These are phyloP conservation scores for Drymodes brunneopygia DNA, from an alignment of 2,113 vertebrate genomes.

Conservation along the genomic window DNA sequence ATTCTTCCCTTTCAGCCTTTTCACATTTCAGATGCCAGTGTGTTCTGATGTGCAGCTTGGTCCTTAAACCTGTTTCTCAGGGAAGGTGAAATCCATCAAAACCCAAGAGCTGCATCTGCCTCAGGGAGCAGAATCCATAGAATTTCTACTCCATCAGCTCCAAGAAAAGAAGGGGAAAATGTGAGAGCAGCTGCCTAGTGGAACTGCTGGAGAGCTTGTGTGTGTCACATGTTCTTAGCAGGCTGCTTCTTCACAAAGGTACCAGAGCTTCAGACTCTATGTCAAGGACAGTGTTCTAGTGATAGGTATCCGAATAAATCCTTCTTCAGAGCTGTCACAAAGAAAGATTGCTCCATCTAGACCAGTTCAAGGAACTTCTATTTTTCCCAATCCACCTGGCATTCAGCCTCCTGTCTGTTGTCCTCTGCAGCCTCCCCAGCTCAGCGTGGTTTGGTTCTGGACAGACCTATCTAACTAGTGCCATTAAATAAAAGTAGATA, in stretches of 20 bases:
- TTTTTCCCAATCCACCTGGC: neutral
- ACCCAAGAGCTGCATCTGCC: neutral
- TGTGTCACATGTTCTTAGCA: neutral
- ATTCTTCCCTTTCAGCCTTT: neutral
- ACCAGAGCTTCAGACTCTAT: neutral
- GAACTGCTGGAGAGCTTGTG: neutral
- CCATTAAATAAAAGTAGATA: neutral
- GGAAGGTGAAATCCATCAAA: neutral
- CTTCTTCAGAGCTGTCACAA: neutral
- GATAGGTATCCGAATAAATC: neutral
- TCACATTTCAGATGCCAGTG: rapidly evolving
- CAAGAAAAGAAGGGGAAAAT: neutral
- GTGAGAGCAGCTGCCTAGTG: neutral
- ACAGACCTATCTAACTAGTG: neutral
- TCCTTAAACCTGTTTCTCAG: neutral
- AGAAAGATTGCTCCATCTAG: neutral
- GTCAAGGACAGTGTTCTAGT: neutral
- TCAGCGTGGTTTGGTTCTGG: neutral
- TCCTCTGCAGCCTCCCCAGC: neutral
- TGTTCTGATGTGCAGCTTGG: neutral
- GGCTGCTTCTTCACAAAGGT: neutral
- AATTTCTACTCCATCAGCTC: neutral
- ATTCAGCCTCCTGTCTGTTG: neutral
- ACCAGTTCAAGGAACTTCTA: neutral
- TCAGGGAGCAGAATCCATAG: neutral